Evolutionary conservation across 2,888 invertebrate genomes (phyloP).

Genomic region (Drosophila formosana): DNA sequence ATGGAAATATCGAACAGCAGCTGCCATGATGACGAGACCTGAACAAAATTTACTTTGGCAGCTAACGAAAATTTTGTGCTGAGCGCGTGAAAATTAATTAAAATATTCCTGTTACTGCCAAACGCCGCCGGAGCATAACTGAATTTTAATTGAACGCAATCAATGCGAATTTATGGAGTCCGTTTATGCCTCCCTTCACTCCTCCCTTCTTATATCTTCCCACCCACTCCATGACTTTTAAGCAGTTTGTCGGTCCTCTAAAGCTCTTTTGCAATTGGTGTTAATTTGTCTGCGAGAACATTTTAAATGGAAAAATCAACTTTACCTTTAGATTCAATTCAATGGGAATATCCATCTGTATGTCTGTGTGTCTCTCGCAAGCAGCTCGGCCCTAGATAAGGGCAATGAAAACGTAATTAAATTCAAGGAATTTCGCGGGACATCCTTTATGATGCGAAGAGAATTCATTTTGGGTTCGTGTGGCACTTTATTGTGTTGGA

Average conservation of each 20-base stretch:
- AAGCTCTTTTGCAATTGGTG: constrained; percentile 62
- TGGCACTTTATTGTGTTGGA: not conserved
- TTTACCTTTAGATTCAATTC: constrained; percentile 63
- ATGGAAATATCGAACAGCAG: constrained; percentile 47
- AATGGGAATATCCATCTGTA: constrained; percentile 33
- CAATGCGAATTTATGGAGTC: constrained; percentile 84
- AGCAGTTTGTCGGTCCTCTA: constrained; percentile 53
- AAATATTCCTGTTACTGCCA: constrained; percentile 82
- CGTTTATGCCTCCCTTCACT: constrained; percentile 24
- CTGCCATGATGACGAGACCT: constrained; percentile 36
- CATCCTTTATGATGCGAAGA: not conserved
- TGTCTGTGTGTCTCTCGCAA: not conserved
- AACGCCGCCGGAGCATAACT: constrained; percentile 82
- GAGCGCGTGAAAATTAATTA: constrained; percentile 85
- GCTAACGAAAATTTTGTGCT: constrained; percentile 77
- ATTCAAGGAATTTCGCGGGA: constrained; percentile 49
- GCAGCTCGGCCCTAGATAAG: constrained; percentile 23
- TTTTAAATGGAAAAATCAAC: constrained; percentile 69
- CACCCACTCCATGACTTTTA: constrained; percentile 34
- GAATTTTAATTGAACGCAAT: constrained; percentile 85
- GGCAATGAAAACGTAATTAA: constrained; percentile 68
- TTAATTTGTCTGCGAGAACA: constrained; percentile 75
- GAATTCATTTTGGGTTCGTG: not conserved
- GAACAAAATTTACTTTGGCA: constrained; percentile 56
- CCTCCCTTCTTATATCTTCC: not conserved